Conservation (phyloP, 2,888 invertebrate genomes). For the Cephus pygmeus region DNA sequence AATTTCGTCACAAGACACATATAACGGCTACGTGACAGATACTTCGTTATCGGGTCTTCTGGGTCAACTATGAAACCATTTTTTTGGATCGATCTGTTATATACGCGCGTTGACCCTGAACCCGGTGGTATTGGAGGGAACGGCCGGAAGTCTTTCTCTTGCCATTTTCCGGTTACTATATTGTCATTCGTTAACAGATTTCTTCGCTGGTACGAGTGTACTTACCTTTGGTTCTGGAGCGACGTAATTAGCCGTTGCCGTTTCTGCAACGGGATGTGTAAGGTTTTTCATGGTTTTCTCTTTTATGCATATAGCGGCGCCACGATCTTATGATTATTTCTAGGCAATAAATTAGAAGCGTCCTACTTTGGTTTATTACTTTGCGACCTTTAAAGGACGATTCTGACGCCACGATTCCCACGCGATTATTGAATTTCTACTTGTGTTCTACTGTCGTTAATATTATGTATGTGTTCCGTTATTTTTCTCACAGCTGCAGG, state of each 20-base stretch:
- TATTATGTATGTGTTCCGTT: background rate
- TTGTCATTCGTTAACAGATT: background rate
- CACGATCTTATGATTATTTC: background rate
- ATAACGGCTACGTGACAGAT: conserved; percentile 18
- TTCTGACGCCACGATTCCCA: background rate
- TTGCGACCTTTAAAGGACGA: conserved; percentile 39
- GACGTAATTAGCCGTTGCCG: background rate
- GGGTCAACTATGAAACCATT: background rate
- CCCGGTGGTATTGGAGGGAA: conserved; percentile 39
- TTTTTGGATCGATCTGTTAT: background rate
- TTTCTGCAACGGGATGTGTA: background rate
- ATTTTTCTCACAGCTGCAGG: background rate
- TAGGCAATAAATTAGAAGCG: background rate
- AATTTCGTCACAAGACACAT: conserved; percentile 50
- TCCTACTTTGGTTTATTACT: background rate
- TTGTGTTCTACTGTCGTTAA: background rate
- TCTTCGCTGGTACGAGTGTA: background rate
- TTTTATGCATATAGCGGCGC: background rate
- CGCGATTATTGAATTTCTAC: background rate
- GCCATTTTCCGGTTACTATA: background rate
- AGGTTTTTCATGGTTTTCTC: background rate
- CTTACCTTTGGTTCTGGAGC: background rate
- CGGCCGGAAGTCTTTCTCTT: conserved; percentile 54
- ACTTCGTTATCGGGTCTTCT: conserved; percentile 22
- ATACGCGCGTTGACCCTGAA: conserved; percentile 29